These are phyloP conservation scores for Crocidura indochinensis DNA, from an alignment of 2,797 vertebrate genomes.

Conservation along the genomic window DNA sequence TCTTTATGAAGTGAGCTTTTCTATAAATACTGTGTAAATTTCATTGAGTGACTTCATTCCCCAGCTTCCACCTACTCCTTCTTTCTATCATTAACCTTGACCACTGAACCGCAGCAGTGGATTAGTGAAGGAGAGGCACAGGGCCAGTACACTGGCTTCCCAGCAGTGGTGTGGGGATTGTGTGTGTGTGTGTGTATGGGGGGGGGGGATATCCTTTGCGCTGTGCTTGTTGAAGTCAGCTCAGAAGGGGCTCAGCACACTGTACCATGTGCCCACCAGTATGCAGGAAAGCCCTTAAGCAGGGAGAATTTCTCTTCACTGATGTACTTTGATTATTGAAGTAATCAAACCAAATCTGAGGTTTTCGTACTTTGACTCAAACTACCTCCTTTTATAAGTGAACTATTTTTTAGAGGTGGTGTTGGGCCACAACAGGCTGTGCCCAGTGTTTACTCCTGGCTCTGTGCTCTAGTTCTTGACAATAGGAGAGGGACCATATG, in stretches of 20 bases:
- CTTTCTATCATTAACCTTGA: constrained; percentile 77
- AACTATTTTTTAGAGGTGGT: too few relatives aligned
- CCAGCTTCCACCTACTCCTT: not conserved
- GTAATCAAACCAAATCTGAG: too few relatives aligned
- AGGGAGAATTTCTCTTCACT: too few relatives aligned
- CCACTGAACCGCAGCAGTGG: constrained; percentile 76
- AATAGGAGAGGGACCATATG: too few relatives aligned
- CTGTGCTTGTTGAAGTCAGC: constrained; percentile 69
- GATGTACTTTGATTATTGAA: too few relatives aligned
- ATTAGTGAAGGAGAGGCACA: constrained; percentile 72
- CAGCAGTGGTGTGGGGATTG: not conserved
- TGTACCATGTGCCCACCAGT: not conserved
- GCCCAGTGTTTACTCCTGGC: too few relatives aligned
- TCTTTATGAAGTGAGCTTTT: constrained; percentile 73
- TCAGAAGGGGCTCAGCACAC: constrained; percentile 65
- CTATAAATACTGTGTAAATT: constrained; percentile 76
- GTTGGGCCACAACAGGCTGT: too few relatives aligned
- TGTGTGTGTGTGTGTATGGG: too few relatives aligned
- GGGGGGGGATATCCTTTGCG: not conserved
- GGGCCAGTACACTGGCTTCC: constrained; percentile 60
- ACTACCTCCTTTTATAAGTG: not conserved
- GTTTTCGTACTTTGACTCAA: not conserved
- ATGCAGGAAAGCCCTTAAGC: constrained; percentile 22
- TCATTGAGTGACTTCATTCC: constrained; percentile 68
- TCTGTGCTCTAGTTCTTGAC: too few relatives aligned